Evolutionary conservation across 35 echinoderm and acorn worm genomes (phyloP), one percentile per base, ranked within the genome.

Genomic region (Heliocidaris erythrogramma): DNA sequence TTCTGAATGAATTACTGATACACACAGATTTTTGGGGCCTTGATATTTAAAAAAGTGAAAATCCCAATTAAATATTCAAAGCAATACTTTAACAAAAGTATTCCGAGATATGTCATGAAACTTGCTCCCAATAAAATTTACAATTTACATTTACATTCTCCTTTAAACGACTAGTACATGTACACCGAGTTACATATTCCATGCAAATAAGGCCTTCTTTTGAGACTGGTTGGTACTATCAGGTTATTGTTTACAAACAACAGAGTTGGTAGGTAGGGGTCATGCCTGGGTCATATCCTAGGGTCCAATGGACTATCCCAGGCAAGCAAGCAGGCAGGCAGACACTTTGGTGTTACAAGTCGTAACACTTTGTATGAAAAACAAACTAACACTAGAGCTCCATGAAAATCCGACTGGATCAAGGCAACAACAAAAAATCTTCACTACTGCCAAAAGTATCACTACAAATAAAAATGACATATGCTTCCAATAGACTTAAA

Each of bases 161-260:
- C n/a, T n/a, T n/a, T n/a, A n/a, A n/a, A n/a, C n/a, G n/a, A n/a
- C n/a, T n/a, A n/a, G n/a, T n/a, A n/a, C n/a, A n/a, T n/a, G n/a
- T n/a, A n/a, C n/a, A n/a, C n/a, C n/a, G n/a, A n/a, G n/a, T 7
- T n/a, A 27, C 65, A 78, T 21, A 78, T 78, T n/a, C 65, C 65
- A 78, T 24, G 65, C 65, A 78, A 78, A 78, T 78, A 78, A 78
- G 27, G 65, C 65, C 65, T 7, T n/a, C 65, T 78, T 78, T 78
- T 78, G 3, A 78, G 65, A 21, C 65, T 24, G 27, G 21, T 78
- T n/a, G 65, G 65, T 21, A 27, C 65, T 78, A n/a, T 21, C 65
- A 78, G 65, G 65, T 78, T 78, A 78, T 78, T 78, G 65, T 78
- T 78, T 78, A 78, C 65, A 78, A 78, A 78, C 65, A 78, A 78